Conservation (phyloP, 2,888 invertebrate species). For the Orchesellides sinensis region DNA sequence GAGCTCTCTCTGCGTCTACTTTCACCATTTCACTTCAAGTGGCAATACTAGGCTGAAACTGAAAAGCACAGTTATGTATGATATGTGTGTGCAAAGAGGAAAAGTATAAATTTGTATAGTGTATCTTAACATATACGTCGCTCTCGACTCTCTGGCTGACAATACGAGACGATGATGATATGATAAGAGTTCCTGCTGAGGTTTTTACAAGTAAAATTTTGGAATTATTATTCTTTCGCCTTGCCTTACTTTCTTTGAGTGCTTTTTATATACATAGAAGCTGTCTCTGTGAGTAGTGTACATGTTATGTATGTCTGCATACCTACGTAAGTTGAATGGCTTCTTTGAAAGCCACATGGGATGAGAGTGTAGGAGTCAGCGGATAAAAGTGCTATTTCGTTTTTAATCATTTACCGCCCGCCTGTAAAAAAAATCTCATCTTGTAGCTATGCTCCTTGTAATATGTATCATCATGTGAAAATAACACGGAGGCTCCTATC, state of each 20-base stretch:
- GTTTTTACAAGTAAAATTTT: slow-evolving; percentile 27
- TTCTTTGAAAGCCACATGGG: background rate
- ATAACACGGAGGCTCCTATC: too few species aligned
- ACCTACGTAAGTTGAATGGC: slow-evolving; percentile 1
- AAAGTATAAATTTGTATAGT: too few species aligned
- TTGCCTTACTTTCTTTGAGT: background rate
- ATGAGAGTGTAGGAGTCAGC: background rate
- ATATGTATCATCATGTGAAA: too few species aligned
- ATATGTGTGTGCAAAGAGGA: too few species aligned
- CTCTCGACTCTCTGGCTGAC: background rate
- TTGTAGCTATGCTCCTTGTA: too few species aligned
- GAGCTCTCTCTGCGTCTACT: background rate
- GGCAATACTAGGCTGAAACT: background rate
- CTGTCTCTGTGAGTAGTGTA: too few species aligned
- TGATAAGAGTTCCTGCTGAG: slow-evolving; percentile 26
- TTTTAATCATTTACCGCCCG: slow-evolving; percentile 13
- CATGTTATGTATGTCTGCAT: background rate
- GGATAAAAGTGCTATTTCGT: slow-evolving; percentile 14
- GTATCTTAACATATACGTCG: too few species aligned
- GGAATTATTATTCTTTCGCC: slow-evolving; percentile 20
- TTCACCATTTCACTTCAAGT: slow-evolving; percentile 1
- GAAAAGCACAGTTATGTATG: background rate
- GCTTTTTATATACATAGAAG: too few species aligned
- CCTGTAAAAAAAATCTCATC: background rate
- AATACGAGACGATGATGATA: slow-evolving; percentile 19